Conservation (phyloP, 2,113 vertebrate genomes). For the Pseudois nayaur region DNA sequence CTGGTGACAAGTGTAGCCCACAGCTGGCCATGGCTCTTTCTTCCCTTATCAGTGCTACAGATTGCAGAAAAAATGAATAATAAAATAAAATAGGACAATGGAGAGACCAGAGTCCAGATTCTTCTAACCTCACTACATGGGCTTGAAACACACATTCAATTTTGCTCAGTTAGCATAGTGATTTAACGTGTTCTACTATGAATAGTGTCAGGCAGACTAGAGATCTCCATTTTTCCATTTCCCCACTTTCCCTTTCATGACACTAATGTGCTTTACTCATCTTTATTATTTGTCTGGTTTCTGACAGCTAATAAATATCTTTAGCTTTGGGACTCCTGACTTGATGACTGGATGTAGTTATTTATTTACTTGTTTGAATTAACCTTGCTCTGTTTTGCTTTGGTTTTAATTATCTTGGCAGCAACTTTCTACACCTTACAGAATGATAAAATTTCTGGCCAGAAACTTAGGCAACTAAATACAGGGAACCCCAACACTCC, state of each 20-base stretch:
- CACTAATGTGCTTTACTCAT: background rate
- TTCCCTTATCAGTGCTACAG: background rate
- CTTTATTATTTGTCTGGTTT: background rate
- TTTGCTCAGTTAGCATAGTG: background rate
- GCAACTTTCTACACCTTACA: background rate
- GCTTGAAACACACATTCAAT: background rate
- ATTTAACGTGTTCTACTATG: background rate
- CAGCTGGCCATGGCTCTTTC: background rate
- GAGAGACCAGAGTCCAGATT: background rate
- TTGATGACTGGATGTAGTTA: background rate
- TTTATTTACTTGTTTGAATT: background rate
- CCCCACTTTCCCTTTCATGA: background rate
- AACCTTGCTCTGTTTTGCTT: background rate
- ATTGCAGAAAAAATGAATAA: background rate
- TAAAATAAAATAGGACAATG: background rate
- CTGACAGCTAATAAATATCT: background rate
- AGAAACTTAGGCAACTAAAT: background rate
- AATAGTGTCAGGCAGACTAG: background rate
- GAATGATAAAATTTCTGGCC: background rate
- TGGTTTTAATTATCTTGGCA: background rate
- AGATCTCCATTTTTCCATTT: background rate
- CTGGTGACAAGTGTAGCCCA: background rate
- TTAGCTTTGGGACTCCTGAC: background rate
- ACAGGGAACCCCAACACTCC: accelerated
- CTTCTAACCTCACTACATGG: background rate